These are phyloP conservation scores for Drosophila albomicans DNA, from an alignment of 1,140 invertebrate genomes.

Conservation along the genomic window DNA sequence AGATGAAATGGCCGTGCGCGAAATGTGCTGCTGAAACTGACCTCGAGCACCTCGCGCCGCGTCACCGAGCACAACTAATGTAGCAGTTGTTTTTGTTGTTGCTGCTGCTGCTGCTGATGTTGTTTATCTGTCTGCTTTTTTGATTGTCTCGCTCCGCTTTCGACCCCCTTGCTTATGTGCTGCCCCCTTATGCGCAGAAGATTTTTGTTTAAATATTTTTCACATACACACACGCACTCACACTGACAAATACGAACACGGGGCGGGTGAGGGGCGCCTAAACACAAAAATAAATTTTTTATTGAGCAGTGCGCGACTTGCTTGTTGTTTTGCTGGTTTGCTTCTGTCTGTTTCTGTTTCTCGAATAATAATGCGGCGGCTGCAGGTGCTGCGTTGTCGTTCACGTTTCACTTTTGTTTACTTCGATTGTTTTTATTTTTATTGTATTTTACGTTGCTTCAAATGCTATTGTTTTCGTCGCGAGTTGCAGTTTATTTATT, in stretches of 20 bases:
- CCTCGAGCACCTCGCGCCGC: conserved; percentile 78
- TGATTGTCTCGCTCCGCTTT: conserved; percentile 49
- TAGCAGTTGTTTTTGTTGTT: conserved; percentile 7
- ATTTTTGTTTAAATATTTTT: conserved; percentile 76
- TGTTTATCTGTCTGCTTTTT: conserved; percentile 74
- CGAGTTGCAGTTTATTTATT: conserved; percentile 52
- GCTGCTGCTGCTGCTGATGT: conserved; percentile 36
- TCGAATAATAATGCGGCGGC: conserved; percentile 22
- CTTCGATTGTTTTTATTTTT: conserved; percentile 46
- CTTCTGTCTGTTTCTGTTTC: conserved; percentile 60
- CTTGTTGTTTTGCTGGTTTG: conserved; percentile 65
- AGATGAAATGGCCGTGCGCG: conserved; percentile 59
- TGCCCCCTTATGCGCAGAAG: conserved; percentile 50
- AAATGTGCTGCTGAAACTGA: conserved; percentile 75
- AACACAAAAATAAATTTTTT: conserved; percentile 75
- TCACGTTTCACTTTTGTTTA: conserved; percentile 56
- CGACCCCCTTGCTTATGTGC: conserved; percentile 19
- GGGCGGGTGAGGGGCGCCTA: conserved; percentile 31
- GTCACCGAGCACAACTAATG: conserved; percentile 46
- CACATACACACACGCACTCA: no score
- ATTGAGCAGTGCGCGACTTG: conserved; percentile 59
- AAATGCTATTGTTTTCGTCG: conserved; percentile 44
- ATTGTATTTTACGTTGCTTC: conserved; percentile 49
- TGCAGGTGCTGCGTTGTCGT: conserved; percentile 44
- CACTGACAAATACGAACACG: conserved; percentile 2